Conservation (phyloP, 2,888 invertebrate species). For the Lomographa bimaculata region DNA sequence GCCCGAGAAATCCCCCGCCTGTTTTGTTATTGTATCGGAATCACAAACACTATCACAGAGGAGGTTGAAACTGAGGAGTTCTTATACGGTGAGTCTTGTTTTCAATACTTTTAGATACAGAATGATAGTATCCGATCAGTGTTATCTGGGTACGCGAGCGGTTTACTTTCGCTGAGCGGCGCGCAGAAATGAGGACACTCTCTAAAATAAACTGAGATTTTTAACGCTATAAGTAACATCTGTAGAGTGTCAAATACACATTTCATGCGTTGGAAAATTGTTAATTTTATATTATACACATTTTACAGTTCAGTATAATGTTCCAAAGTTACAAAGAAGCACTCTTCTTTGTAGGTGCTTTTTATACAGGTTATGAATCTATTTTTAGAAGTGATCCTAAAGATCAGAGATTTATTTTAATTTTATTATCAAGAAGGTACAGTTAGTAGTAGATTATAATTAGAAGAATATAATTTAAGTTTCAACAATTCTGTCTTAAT, state of each 20-base stretch:
- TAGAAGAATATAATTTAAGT: too few relatives aligned
- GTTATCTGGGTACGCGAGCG: slow-evolving; percentile 53
- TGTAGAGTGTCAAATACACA: slow-evolving; percentile 21
- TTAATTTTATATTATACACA: too few relatives aligned
- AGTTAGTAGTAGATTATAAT: too few relatives aligned
- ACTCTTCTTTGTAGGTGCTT: too few relatives aligned
- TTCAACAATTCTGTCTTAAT: too few relatives aligned
- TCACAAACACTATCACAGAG: slow-evolving; percentile 24
- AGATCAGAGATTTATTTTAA: too few relatives aligned
- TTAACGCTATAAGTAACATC: slow-evolving; percentile 44
- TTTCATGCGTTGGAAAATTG: too few relatives aligned
- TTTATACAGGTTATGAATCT: background rate
- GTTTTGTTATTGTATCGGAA: slow-evolving; percentile 33
- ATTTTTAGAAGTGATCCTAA: too few relatives aligned
- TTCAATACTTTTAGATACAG: slow-evolving; percentile 36
- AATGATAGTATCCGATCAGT: slow-evolving; percentile 32
- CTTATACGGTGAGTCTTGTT: slow-evolving; percentile 60
- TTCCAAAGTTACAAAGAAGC: too few relatives aligned
- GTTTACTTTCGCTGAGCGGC: slow-evolving; percentile 64
- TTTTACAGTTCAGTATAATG: too few relatives aligned
- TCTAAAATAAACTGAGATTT: slow-evolving; percentile 70
- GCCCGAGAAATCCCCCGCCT: slow-evolving; percentile 32
- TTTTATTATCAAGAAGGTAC: too few relatives aligned
- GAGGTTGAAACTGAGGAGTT: slow-evolving; percentile 39
- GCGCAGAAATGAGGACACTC: slow-evolving; percentile 67